Evolutionary conservation across 2,797 vertebrate species (phyloP).

Genomic region (Oreonectes daqikongensis): DNA sequence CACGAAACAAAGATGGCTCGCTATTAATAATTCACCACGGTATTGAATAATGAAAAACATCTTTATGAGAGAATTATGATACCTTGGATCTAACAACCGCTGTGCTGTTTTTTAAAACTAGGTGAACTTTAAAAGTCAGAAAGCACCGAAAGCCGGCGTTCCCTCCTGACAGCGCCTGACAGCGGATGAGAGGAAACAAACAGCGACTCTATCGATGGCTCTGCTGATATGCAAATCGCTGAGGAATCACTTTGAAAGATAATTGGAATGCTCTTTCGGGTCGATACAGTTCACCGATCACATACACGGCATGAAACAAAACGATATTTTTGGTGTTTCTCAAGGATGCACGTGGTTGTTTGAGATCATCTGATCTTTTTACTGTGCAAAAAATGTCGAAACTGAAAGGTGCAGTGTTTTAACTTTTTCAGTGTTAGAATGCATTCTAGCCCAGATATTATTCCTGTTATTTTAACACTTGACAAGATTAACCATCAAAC

Average conservation of each 20-base stretch:
- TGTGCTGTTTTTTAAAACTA: constrained; percentile 50
- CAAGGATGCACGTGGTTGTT: constrained; percentile 51
- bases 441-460: neutral
- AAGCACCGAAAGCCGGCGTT: constrained; percentile 37
- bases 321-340: constrained; percentile 59
- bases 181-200: constrained; percentile 58
- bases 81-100: neutral
- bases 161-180: constrained; percentile 43
- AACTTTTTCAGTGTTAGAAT: neutral
- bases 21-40: constrained; percentile 70
- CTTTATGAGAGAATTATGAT: constrained; percentile 62
- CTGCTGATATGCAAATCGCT: constrained; percentile 69
- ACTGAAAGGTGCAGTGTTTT: neutral
- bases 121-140: constrained; percentile 57
- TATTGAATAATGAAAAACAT: constrained; percentile 71
- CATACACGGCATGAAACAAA: constrained; percentile 63
- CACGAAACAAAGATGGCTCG: constrained; percentile 60
- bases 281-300: constrained; percentile 63
- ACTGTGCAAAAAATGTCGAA: neutral
- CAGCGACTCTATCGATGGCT: constrained; percentile 60
- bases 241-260: constrained; percentile 64
- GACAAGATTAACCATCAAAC: no score
- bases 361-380: no score
- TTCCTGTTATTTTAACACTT: no score
- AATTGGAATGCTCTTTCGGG: constrained; percentile 67